Base-by-base conservation (phyloP, 1,140 invertebrate species). In the Lasaia peninsularis region DNA sequence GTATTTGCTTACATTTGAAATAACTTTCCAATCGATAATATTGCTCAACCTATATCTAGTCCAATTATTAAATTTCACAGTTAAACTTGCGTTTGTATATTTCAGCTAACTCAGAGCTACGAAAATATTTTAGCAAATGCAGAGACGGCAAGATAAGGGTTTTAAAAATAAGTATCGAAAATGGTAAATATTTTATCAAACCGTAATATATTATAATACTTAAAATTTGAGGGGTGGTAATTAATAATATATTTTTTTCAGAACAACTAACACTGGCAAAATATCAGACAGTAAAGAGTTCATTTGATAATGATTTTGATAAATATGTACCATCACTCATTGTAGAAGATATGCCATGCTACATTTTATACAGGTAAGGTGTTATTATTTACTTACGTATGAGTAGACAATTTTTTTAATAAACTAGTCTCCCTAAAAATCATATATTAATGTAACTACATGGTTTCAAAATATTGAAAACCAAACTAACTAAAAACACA, bases 281-380 rank as follows among this genome's bases (percentile, higher is more conserved):
- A 62, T 92, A 93, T 56, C 89, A 93, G 32, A 92, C 93, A 58
- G 91, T 92, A 11, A 92, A 92, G 62, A 92, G 93, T 58, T 93
- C 94, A 62, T 98, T 97, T 97, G 94, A 97, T 72, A 92, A 95
- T 55, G 96, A 97, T 90, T 99, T 96, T 90, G 94, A 97, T 75
- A 93, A 93, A 75, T 90, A 95, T 81, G 90, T 99, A 10, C 88
- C 92, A 53, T 91, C 93, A 2, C 76, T 97, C 48, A 89, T 99
- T 28, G 93, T 97, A 69, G 94, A 96, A 63, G 94, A 95, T 81
- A 94, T 97, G 73, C 98, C 98, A 40, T 97, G 96, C 69, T 99
- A 98, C 83, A 92, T 99, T 58, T 90, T 99, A 14, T 99, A 95
- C 80, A 92, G 94, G 90, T 93, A 91, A 65, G 78, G 14, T 53